Evolutionary conservation across 2,888 invertebrate species (phyloP), one percentile per base, ranked within the genome.

Genomic region (Ectobius pallidus): DNA sequence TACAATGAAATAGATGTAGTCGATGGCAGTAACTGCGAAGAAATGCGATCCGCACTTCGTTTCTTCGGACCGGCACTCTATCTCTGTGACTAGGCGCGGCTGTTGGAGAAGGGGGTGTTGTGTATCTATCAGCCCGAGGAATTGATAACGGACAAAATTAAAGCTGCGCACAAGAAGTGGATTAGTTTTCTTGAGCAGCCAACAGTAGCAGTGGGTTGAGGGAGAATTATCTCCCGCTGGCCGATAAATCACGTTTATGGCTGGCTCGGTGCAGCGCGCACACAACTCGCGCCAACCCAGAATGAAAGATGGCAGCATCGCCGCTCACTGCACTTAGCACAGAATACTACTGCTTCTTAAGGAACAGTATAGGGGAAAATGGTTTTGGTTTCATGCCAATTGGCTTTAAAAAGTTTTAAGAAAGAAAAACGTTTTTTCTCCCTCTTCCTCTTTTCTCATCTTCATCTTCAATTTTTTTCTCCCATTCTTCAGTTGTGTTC

Each of bases 141-240:
- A 63, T 69, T 70, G 73, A 73, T 72, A 72, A 72, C 72, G 62
- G 58, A 30, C 32, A 44, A 61, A 72, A 72, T 72, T 68, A 72
- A 72, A 72, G 69, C n/a, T 32, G 52, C 20, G 39, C 69, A 34
- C 34, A 20, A 55, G 46, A 72, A 73, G 62, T 69, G 69, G 73
- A 73, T 73, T 73, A 73, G 69, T 62, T 73, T 70, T 73, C 61
- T 52, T 68, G 49, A 34, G 32, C 39, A 44, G 30, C 39, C 32
- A 52, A 44, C 63, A 39, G 68, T 32, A 18, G 18, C 16, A 34
- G 22, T 14, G 3, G 22, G 18, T 16, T 20, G 63, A n/a, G 42
- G 63, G 34, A 22, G 55, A 70, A 61, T 70, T 70, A 70, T 70
- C 70, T 70, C 39, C 3, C 25, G 46, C 52, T 58, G 27, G 16